Evolutionary conservation across 1,140 invertebrate species (phyloP).

Genomic region (Cydia strobilella): DNA sequence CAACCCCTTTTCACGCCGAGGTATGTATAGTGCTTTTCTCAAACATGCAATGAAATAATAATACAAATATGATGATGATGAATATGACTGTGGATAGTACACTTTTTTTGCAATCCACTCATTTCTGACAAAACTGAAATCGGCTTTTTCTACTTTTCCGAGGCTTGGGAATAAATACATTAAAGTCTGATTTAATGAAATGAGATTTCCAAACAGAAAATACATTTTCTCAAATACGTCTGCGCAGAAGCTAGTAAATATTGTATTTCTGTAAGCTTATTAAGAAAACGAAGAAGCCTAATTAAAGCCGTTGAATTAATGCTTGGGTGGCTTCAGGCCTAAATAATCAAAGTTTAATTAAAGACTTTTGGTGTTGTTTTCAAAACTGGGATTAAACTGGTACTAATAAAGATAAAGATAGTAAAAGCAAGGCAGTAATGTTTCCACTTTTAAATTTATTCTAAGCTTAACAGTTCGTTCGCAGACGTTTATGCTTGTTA

Average conservation of each 20-base stretch:
- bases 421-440: too few species aligned
- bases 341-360: slow-evolving; percentile 9
- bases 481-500: too few species aligned
- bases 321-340: neutral
- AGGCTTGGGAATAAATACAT: neutral
- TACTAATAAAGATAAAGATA: neutral
- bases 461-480: too few species aligned
- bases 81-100: too few species aligned
- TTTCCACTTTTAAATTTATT: too few species aligned
- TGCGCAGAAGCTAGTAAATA: neutral
- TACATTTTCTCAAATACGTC: neutral
- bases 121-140: neutral
- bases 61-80: too few species aligned
- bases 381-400: neutral
- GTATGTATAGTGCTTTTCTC: too few species aligned
- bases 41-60: too few species aligned
- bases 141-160: neutral
- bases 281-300: slow-evolving; percentile 13
- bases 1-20: too few species aligned
- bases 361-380: neutral
- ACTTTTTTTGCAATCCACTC: too few species aligned
- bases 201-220: neutral
- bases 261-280: slow-evolving; percentile 6
- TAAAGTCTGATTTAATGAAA: slow-evolving; percentile 7
- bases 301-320: neutral